Conservation (phyloP, 1,140 invertebrate genomes). For the Manduca sexta region DNA sequence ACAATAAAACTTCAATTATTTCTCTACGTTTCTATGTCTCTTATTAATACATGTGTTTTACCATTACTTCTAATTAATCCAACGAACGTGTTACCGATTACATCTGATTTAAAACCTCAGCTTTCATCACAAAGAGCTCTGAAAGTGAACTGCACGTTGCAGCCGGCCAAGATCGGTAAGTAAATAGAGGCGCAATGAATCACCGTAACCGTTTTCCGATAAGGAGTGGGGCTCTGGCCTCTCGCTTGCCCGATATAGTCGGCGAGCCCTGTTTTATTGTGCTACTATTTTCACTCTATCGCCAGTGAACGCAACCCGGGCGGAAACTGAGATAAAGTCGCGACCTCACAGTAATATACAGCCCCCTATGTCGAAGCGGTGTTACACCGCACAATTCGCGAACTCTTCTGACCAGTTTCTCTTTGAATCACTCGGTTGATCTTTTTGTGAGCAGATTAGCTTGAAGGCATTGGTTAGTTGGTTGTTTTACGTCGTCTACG, state of each 20-base stretch:
- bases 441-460: neutral
- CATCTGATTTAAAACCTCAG: too few relatives aligned
- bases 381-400: slow-evolving; percentile 12
- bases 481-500: too few relatives aligned
- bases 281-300: slow-evolving; percentile 60
- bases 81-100: too few relatives aligned
- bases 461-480: neutral
- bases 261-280: slow-evolving; percentile 57
- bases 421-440: slow-evolving; percentile 10
- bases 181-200: slow-evolving; percentile 56
- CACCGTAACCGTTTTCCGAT: slow-evolving; percentile 62
- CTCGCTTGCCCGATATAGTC: slow-evolving; percentile 36
- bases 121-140: slow-evolving; percentile 11
- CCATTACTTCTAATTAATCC: too few relatives aligned
- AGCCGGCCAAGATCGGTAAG: slow-evolving; percentile 32
- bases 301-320: slow-evolving; percentile 47
- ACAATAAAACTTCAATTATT: too few relatives aligned
- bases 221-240: slow-evolving; percentile 39
- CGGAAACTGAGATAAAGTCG: slow-evolving; percentile 64
- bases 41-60: too few relatives aligned
- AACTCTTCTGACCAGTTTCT: slow-evolving; percentile 2
- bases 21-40: too few relatives aligned
- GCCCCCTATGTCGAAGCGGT: slow-evolving; percentile 15
- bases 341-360: slow-evolving; percentile 36
- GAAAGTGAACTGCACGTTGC: slow-evolving; percentile 36